Conservation (phyloP, 64 coral and sea anemone species). For the Porites lutea region DNA sequence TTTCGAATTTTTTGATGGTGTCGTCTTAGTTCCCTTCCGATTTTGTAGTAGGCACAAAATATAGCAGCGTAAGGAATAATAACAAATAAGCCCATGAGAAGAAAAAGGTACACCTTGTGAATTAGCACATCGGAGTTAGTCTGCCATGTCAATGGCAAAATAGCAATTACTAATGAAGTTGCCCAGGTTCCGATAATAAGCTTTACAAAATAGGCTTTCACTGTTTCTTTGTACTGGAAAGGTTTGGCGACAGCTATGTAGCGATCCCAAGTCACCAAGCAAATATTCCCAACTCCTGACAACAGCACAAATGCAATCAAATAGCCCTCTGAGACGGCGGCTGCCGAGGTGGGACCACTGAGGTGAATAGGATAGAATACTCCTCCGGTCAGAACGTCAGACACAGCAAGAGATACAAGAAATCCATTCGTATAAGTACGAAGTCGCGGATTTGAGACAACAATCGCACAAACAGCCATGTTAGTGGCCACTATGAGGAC, state of each 20-base stretch:
- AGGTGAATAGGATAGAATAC: slow-evolving; percentile 32
- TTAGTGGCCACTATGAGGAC: slow-evolving; percentile 24
- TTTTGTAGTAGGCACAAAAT: slow-evolving; percentile 14
- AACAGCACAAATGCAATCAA: slow-evolving; percentile 38
- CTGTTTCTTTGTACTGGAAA: slow-evolving; percentile 18
- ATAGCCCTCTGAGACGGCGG: slow-evolving; percentile 20
- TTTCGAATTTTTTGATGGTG: slow-evolving; percentile 20
- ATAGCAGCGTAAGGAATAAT: slow-evolving; percentile 12
- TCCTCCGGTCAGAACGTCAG: slow-evolving; percentile 27
- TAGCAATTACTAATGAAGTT: slow-evolving; percentile 14
- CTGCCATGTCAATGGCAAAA: slow-evolving; percentile 12
- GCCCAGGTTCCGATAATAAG: background rate
- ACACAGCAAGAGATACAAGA: slow-evolving; percentile 30
- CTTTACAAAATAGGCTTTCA: slow-evolving; percentile 7
- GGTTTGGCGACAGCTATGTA: slow-evolving; percentile 26
- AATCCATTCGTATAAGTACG: slow-evolving; percentile 46
- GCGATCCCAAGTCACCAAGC: slow-evolving; percentile 45
- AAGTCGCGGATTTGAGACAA: background rate
- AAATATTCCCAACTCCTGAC: slow-evolving; percentile 37
- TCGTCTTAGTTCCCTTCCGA: background rate
- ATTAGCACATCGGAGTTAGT: background rate
- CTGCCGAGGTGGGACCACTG: slow-evolving; percentile 2
- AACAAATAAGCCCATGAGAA: slow-evolving; percentile 16
- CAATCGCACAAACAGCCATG: background rate
- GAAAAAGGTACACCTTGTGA: slow-evolving; percentile 38